Evolutionary conservation across 2,888 invertebrate species (phyloP), one percentile per base, ranked within the genome.

Genomic region (Leptinotarsa peninsularis): DNA sequence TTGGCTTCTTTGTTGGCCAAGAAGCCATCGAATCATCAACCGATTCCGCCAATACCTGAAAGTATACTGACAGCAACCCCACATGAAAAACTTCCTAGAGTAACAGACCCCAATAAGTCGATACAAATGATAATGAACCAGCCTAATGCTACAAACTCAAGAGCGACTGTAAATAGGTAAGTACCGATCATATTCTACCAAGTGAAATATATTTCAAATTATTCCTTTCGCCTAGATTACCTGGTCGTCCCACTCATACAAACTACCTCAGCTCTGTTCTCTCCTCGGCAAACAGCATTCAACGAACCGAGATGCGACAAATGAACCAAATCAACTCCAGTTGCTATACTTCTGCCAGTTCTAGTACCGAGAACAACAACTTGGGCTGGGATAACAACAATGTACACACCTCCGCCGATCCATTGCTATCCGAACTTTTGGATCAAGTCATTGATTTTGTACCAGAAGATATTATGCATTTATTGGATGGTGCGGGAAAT

Each of bases 1-100:
- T 90, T 97, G 81, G 96, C 96, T 56, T 93, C 93, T 63, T 88
- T 97, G 82, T 89, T 97, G 85, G 95, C 94, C 72, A 93, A 94
- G 86, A 93, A 94, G 82, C 90, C 92, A 43, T 89, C 90, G 81
- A 86, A 85, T 72, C 90, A 90, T 73, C 90, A 90, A 76, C 92
- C 93, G 60, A 91, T 93, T 43, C 92, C 93, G 68, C 93, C 93
- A 76, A 90, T 93, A 83, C 93, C 93, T 79, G 89, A 90, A 67
- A 91, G 91, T 86, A 90, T 91, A 84, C 90, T 92, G 84, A 91
- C 93, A 80, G 93, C 93, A 78, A 93, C 93, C 81, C 94, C 95
- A 60, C 94, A 93, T 87, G 92, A 93, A 83, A 92, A 91, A 86
- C 89, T 93, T 85, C 92, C 92, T 49, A 88, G 90, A 74, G 84